These are phyloP conservation scores for Tortrix viridana DNA, from an alignment of 2,888 invertebrate genomes.

Conservation along the genomic window DNA sequence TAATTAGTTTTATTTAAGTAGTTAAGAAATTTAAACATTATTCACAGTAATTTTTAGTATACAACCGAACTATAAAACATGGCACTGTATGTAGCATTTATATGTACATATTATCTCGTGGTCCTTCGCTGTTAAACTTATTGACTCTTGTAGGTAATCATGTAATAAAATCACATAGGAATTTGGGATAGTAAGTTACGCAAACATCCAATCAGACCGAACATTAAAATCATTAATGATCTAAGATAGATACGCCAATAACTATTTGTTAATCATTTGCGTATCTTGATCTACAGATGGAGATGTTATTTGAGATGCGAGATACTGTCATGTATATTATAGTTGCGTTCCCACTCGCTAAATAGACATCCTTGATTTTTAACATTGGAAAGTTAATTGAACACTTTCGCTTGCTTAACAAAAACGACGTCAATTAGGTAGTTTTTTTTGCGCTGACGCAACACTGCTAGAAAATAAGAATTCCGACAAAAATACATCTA, in stretches of 20 bases:
- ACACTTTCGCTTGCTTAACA: constrained; percentile 36
- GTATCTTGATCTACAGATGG: constrained; percentile 25
- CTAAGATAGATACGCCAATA: constrained; percentile 22
- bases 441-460: constrained; percentile 20
- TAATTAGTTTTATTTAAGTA: no score
- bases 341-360: constrained; percentile 31
- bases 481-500: background rate
- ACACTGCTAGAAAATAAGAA: constrained; percentile 1
- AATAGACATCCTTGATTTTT: constrained; percentile 38
- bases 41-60: no score
- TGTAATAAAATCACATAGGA: background rate
- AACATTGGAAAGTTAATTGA: constrained; percentile 41
- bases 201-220: constrained; percentile 9
- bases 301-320: constrained; percentile 30
- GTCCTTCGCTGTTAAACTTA: no score
- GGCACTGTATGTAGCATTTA: no score
- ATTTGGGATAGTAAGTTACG: background rate
- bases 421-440: constrained; percentile 13
- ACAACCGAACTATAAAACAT: no score
- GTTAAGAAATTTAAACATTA: no score
- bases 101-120: no score
- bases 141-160: no score
- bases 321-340: constrained; percentile 29
- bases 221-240: constrained; percentile 8
- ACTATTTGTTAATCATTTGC: background rate